Percentiles rank a stretch among this genome's conserved stretches.
Evolutionary conservation across 2,113 vertebrate species (phyloP).

Genomic region (Trematomus loennbergii): DNA sequence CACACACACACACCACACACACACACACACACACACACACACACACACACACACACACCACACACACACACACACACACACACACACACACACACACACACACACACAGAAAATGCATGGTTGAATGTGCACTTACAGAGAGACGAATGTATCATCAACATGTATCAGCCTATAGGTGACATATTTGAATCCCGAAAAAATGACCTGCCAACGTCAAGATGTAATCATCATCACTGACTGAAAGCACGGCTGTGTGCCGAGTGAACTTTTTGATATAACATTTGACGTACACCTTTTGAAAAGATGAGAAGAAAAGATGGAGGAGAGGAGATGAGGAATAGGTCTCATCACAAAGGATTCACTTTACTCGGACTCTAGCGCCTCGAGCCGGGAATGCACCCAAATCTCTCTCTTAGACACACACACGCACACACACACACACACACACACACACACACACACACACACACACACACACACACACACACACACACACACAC

Average conservation of each 20-base stretch:
- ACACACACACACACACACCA: too few species aligned
- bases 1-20: too few species aligned
- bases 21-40: too few species aligned
- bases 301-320: conserved; percentile 19
- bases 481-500: too few species aligned
- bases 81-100: too few species aligned
- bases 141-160: not conserved
- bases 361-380: conserved; percentile 48
- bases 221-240: not conserved
- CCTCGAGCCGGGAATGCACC: conserved; percentile 62
- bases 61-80: too few species aligned
- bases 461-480: too few species aligned
- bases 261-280: conserved; percentile 19
- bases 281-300: conserved; percentile 35
- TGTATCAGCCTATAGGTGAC: too few species aligned
- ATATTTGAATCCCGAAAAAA: not conserved
- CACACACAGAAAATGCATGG: conserved; percentile 52
- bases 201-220: not conserved
- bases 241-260: not conserved
- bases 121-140: conserved; percentile 49
- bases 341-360: conserved; percentile 62
- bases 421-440: too few species aligned
- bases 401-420: conserved; percentile 35
- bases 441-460: too few species aligned
- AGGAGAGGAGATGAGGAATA: conserved; percentile 43